Percentiles rank a stretch among this genome's conserved stretches.
phyloP scores from a whole-genome alignment of 2,113 vertebrate species.

The Bungarus multicinctus region DNA sequence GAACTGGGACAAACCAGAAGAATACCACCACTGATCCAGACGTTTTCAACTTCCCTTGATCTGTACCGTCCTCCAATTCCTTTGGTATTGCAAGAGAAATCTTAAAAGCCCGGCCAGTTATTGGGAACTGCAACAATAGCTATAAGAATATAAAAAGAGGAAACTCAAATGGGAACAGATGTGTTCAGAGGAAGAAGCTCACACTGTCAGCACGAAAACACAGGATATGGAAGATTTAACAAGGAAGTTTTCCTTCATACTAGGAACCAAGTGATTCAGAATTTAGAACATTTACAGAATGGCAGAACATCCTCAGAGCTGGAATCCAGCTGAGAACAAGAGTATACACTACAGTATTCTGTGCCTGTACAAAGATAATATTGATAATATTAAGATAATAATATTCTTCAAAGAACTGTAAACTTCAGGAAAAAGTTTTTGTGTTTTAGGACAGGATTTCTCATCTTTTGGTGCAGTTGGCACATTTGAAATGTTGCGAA shows the following conservation, averaged over 20 bases:
- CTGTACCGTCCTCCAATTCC: neutral
- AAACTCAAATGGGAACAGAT: neutral
- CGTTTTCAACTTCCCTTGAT: neutral
- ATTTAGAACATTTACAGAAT: neutral
- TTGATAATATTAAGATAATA: too few relatives aligned
- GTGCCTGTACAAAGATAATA: slow-evolving; percentile 1
- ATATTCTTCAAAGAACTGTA: neutral
- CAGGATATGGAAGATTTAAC: neutral
- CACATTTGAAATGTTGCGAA: neutral
- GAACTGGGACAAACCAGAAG: too few relatives aligned
- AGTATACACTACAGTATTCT: slow-evolving; percentile 35
- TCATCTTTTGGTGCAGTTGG: neutral
- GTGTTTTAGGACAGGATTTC: neutral
- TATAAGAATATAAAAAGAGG: neutral
- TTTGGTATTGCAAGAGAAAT: neutral
- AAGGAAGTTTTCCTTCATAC: neutral
- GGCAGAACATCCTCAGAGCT: neutral
- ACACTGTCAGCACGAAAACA: neutral
- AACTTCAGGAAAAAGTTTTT: neutral
- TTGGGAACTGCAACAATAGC: neutral
- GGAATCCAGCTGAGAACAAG: neutral
- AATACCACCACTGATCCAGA: too few relatives aligned
- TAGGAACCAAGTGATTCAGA: neutral
- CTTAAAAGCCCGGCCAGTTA: neutral
- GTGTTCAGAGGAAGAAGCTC: neutral